Evolutionary conservation across 2,888 invertebrate species (phyloP), one percentile per base, ranked within the genome.

Genomic region (Lasioglossum zephyrum): DNA sequence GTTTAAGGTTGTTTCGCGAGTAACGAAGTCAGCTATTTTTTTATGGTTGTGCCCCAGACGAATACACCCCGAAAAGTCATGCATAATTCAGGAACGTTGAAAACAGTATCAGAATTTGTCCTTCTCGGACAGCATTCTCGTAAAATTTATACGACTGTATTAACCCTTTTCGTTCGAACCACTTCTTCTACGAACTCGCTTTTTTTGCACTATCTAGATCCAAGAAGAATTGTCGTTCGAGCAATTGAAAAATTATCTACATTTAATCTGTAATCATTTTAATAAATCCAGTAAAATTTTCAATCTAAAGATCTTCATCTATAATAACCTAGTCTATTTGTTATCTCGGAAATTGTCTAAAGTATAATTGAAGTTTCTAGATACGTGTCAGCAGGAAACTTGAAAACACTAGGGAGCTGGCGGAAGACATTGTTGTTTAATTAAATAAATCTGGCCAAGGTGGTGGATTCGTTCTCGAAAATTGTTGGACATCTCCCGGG

Each of bases 31-130:
- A 70, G 63, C 70, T 22, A 69, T 77, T 74, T 53, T 53, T 63
- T 66, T 44, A 53, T 66, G 39, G 31, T 49, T 22, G 31, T n/a
- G 75, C 49, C 49, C 49, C 60, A 16, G 6, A 36, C 53, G 44
- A 26, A 49, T 49, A n/a, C 44, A 31, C 47, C 47, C 53, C 66
- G 69, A 57, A 76, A 72, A 49, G 66, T 87, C 88, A 89, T 89
- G 81, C 85, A 89, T 89, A 83, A 87, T 89, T 89, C 89, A 89
- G n/a, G 26, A 84, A 81, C 78, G 57, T 81, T 26, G 82, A 73
- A 85, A 85, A 80, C 73, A 84, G 79, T 36, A 53, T 60, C 74
- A 44, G 9, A 44, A 44, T n/a, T 66, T 41, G 11, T 73, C 57
- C 36, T 53, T 11, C 53, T 53, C 31, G n/a, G 36, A 47, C 22